Evolutionary conservation across 2,888 invertebrate species (phyloP).

Genomic region (Rotaria socialis): DNA sequence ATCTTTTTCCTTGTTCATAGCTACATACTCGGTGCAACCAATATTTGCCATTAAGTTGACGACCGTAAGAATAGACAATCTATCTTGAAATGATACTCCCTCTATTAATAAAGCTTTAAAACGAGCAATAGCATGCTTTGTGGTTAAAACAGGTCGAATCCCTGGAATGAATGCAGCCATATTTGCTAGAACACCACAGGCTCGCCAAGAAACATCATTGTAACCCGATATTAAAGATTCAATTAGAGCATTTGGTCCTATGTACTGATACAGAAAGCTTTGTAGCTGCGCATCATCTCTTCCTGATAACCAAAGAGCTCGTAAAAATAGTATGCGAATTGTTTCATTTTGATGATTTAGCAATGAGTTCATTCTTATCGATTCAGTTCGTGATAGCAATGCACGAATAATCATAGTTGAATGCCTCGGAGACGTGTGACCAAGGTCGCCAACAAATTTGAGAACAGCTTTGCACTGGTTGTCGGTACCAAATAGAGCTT

Average conservation of each 20-base stretch:
- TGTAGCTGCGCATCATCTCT: background rate
- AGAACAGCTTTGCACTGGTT: background rate
- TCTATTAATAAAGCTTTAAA: background rate
- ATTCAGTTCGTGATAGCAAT: too few species aligned
- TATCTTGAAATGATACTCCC: background rate
- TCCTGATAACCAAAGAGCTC: background rate
- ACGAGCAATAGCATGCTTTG: background rate
- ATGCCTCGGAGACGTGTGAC: too few species aligned
- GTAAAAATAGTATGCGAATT: background rate
- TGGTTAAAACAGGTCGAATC: background rate
- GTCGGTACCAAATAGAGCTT: background rate
- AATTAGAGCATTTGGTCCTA: accelerated
- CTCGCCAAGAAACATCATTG: background rate
- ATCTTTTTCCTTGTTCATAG: background rate
- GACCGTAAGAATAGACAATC: background rate
- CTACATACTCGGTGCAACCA: background rate
- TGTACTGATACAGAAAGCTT: accelerated
- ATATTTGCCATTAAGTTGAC: background rate
- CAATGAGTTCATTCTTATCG: too few species aligned
- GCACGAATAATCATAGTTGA: too few species aligned
- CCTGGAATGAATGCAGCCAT: background rate
- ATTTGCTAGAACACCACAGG: background rate
- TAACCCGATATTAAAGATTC: background rate
- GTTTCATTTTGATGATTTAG: background rate
- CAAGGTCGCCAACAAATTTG: background rate